These are phyloP conservation scores for Seriola rivoliana DNA, from an alignment of 2,113 vertebrate species.

Conservation along the genomic window DNA sequence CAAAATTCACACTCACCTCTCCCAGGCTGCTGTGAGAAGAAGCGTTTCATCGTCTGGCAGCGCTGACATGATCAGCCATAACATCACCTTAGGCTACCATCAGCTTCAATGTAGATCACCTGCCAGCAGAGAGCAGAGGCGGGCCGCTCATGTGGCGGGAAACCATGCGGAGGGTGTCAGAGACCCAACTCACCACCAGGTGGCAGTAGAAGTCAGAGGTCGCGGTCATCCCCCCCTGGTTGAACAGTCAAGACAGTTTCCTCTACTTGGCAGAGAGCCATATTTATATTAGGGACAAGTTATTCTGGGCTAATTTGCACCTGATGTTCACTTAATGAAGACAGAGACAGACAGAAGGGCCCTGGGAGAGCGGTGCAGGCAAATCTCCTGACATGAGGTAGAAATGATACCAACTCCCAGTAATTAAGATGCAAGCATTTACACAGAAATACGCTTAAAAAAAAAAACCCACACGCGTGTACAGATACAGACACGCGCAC, in stretches of 20 bases:
- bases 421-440: conserved; percentile 79
- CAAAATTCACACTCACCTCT: conserved; percentile 9
- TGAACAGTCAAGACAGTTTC: conserved; percentile 27
- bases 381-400: conserved; percentile 77
- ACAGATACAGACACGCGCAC: not conserved
- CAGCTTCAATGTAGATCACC: conserved; percentile 62
- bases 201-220: conserved; percentile 45
- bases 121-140: conserved; percentile 77
- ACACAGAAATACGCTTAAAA: conserved; percentile 30
- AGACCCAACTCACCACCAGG: not conserved
- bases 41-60: conserved; percentile 21
- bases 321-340: conserved; percentile 87
- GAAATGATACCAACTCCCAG: conserved; percentile 64
- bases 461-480: conserved; percentile 35
- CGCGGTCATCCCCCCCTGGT: not conserved
- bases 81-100: conserved; percentile 62
- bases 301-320: conserved; percentile 83
- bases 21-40: not conserved
- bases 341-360: conserved; percentile 66
- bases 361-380: conserved; percentile 63
- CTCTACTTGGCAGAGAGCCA: conserved; percentile 76
- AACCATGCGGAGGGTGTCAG: not conserved
- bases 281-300: conserved; percentile 69
- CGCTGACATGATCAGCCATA: conserved; percentile 55
- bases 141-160: not conserved